Conservation (phyloP, 2,888 invertebrate genomes). For the Ophion slaviceki region DNA sequence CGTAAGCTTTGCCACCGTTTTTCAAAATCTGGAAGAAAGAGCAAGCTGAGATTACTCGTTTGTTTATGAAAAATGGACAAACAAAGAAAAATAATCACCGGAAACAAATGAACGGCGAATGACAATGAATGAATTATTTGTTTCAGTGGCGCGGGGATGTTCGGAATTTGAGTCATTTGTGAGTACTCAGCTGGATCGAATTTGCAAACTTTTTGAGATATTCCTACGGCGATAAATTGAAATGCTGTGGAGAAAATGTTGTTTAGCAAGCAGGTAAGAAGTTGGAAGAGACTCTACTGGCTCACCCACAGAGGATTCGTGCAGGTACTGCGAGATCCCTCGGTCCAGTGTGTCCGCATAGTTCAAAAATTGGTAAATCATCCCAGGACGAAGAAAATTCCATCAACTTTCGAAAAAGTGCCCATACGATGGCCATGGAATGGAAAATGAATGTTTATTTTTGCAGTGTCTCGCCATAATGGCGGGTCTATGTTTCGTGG, state of each 20-base stretch:
- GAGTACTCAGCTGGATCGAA: slow-evolving; percentile 52
- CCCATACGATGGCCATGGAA: not conserved
- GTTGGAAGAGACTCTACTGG: slow-evolving; percentile 90
- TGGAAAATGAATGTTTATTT: not conserved
- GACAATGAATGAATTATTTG: not conserved
- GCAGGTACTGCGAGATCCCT: slow-evolving; percentile 91
- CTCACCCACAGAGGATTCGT: slow-evolving; percentile 90
- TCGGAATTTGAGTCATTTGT: slow-evolving; percentile 68
- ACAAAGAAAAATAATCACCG: not conserved
- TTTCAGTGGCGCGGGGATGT: slow-evolving; percentile 68
- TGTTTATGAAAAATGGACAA: not conserved
- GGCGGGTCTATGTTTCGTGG: slow-evolving; percentile 93
- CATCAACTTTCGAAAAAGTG: not conserved
- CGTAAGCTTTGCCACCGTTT: slow-evolving; percentile 76
- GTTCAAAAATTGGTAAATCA: slow-evolving; percentile 92
- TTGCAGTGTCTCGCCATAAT: slow-evolving; percentile 87
- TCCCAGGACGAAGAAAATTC: not conserved
- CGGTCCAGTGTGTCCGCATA: slow-evolving; percentile 90
- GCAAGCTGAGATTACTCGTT: slow-evolving; percentile 7
- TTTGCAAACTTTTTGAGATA: not conserved
- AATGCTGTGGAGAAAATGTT: not conserved
- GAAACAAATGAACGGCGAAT: not conserved
- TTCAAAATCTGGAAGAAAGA: slow-evolving; percentile 68
- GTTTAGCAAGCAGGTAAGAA: slow-evolving; percentile 87
- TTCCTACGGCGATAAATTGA: not conserved